Evolutionary conservation across 2,888 invertebrate species (phyloP).

Genomic region (Lydus trimaculatus): DNA sequence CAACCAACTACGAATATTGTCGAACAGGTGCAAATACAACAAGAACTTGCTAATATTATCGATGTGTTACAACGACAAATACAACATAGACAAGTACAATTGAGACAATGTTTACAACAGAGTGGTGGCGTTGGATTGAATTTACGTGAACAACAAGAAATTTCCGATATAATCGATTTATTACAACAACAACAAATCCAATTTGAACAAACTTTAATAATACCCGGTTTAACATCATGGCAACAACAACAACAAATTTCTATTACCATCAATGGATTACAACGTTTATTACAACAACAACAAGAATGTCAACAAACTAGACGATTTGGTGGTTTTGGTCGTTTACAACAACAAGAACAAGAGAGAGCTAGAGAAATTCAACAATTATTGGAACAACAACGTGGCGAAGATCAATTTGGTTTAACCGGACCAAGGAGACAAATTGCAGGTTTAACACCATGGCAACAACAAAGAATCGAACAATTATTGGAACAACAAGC

Average conservation of each 20-base stretch:
- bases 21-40: neutral
- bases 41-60: neutral
- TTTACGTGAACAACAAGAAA: neutral
- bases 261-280: neutral
- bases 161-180: neutral
- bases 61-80: neutral
- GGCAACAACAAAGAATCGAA: neutral
- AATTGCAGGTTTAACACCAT: neutral
- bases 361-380: neutral
- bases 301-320: neutral
- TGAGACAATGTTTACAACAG: neutral
- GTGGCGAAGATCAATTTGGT: too few species aligned
- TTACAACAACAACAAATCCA: conserved; percentile 2
- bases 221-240: neutral
- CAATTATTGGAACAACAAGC: too few species aligned
- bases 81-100: neutral
- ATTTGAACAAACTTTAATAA: neutral
- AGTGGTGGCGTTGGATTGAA: neutral
- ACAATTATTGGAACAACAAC: neutral
- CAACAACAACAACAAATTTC: conserved; percentile 6
- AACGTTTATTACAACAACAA: neutral
- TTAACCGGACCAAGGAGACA: neutral
- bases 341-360: neutral
- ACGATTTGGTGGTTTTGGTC: too few species aligned
- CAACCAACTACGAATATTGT: neutral